A percentile compares a stretch with the other conserved stretches of the same genome.
phyloP scores from a whole-genome alignment of 2,113 vertebrate genomes.

The Daubentonia madagascariensis region DNA sequence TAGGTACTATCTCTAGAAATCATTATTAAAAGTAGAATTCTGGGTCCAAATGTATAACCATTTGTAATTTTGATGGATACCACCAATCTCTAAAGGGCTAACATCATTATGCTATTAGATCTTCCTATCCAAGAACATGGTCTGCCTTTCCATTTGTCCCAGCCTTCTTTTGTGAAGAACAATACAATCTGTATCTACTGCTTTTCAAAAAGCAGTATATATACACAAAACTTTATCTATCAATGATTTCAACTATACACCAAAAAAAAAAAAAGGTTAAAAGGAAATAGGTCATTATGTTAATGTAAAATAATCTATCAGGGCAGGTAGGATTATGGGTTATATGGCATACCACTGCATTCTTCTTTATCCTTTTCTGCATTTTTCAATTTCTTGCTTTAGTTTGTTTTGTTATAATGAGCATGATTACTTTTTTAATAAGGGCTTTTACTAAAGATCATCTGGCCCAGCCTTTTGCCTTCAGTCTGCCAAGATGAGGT shows the following conservation, averaged over 20 bases:
- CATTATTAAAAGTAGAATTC: not conserved
- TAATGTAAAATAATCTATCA: not conserved
- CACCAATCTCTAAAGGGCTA: not conserved
- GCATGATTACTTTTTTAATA: not conserved
- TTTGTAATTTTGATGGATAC: not conserved
- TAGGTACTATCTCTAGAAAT: not conserved
- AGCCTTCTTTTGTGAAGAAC: not conserved
- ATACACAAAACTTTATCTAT: not conserved
- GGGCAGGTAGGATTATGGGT: not conserved
- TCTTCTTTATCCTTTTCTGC: not conserved
- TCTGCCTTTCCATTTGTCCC: not conserved
- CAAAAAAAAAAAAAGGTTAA: not conserved
- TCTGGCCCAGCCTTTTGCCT: not conserved
- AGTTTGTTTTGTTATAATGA: not conserved
- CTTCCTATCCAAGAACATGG: not conserved
- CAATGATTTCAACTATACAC: not conserved
- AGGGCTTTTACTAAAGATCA: not conserved
- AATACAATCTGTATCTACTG: not conserved
- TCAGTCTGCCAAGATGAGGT: not conserved
- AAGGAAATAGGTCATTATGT: not conserved
- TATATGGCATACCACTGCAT: not conserved
- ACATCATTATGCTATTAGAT: not conserved
- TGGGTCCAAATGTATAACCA: not conserved
- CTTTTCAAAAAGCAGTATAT: not conserved
- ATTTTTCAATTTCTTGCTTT: conserved; percentile 15